Conservation (phyloP, 2,888 invertebrate species). For the Drosophila anceps region DNA sequence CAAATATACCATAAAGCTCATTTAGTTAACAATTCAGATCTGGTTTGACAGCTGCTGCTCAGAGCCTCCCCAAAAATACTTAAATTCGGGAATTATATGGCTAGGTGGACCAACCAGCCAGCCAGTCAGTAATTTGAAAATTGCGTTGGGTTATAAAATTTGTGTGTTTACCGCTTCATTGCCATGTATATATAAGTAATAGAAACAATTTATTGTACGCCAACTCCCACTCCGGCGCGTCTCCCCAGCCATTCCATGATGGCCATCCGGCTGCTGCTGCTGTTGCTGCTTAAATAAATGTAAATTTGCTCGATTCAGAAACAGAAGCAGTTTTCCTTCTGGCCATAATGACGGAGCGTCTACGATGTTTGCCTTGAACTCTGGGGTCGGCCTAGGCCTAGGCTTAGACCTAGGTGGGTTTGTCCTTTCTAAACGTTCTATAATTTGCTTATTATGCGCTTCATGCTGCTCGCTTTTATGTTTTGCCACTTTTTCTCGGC, state of each 20-base stretch:
- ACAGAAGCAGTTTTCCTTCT: slow-evolving; percentile 39
- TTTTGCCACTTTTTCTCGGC: slow-evolving; percentile 76
- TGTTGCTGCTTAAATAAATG: slow-evolving; percentile 64
- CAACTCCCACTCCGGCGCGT: slow-evolving; percentile 25
- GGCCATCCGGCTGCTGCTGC: slow-evolving; percentile 20
- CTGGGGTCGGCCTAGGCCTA: not conserved
- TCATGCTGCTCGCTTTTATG: slow-evolving; percentile 78
- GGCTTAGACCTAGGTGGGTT: slow-evolving; percentile 31
- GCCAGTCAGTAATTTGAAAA: slow-evolving; percentile 64
- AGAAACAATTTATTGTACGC: slow-evolving; percentile 84
- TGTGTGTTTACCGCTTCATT: slow-evolving; percentile 83
- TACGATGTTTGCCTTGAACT: slow-evolving; percentile 41
- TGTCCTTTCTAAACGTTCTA: slow-evolving; percentile 81
- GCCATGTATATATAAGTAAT: slow-evolving; percentile 76
- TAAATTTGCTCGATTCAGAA: slow-evolving; percentile 65
- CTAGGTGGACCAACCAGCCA: slow-evolving; percentile 24
- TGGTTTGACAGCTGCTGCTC: slow-evolving; percentile 9
- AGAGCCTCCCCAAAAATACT: slow-evolving; percentile 1
- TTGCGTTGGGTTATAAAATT: slow-evolving; percentile 82
- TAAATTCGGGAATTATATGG: slow-evolving; percentile 16
- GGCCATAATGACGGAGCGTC: slow-evolving; percentile 56
- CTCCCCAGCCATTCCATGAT: not conserved
- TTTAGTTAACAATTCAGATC: slow-evolving; percentile 4
- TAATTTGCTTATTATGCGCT: slow-evolving; percentile 84
- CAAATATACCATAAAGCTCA: not conserved